Percentiles rank a stretch among this genome's conserved stretches.
Conservation (phyloP, 2,113 vertebrate species). For the Melospiza melodia region DNA sequence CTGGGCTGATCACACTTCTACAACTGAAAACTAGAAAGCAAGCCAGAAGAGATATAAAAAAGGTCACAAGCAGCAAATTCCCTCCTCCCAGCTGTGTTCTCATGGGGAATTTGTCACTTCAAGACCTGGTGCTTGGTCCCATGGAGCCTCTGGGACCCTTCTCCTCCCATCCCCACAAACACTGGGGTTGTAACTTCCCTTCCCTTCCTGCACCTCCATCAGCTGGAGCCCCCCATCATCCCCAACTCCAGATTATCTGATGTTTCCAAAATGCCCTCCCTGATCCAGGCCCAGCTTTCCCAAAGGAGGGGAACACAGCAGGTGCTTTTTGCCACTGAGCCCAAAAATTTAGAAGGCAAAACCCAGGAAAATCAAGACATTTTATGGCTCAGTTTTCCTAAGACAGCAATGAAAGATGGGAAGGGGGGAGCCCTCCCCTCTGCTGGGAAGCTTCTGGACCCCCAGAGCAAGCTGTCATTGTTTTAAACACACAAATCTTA, state of each 20-base stretch:
- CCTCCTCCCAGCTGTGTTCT: neutral
- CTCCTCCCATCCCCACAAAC: neutral
- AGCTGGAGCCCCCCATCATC: neutral
- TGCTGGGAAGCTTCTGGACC: neutral
- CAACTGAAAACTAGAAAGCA: neutral
- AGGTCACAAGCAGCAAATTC: neutral
- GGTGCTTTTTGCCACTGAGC: neutral
- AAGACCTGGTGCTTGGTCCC: neutral
- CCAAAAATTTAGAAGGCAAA: neutral
- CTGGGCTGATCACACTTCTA: neutral
- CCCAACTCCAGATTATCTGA: neutral
- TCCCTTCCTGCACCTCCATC: fast-evolving
- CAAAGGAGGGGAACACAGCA: neutral
- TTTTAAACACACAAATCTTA: neutral
- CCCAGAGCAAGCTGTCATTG: neutral
- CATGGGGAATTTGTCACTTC: neutral
- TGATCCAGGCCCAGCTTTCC: neutral
- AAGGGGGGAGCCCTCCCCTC: neutral
- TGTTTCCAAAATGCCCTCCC: neutral
- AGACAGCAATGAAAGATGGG: neutral
- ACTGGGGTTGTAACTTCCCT: neutral
- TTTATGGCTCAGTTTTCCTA: neutral
- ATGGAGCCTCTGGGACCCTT: neutral
- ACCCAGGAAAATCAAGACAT: neutral
- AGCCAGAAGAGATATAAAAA: neutral